These are phyloP conservation scores for Artemia sinica DNA, from an alignment of 2,888 invertebrate species.

Conservation along the genomic window DNA sequence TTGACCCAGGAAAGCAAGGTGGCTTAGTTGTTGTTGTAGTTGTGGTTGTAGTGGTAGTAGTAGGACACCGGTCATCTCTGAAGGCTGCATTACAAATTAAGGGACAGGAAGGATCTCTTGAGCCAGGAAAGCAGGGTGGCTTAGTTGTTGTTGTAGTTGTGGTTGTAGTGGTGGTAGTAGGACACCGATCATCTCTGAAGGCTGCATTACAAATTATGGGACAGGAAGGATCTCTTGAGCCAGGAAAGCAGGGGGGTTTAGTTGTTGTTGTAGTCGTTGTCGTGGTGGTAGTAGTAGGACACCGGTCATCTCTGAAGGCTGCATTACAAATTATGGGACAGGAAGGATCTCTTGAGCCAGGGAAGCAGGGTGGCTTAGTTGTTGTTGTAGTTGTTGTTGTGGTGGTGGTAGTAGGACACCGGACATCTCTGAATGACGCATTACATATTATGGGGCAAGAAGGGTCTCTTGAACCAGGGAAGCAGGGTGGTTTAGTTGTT, in stretches of 20 bases:
- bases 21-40: constrained; percentile 11
- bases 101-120: constrained; percentile 9
- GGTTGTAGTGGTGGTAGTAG: background rate
- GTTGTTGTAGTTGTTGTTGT: constrained; percentile 13
- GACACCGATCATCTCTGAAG: background rate
- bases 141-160: constrained; percentile 6
- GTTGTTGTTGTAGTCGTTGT: background rate
- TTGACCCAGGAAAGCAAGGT: constrained; percentile 8
- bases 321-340: background rate
- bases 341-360: background rate
- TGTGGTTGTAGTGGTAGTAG: background rate
- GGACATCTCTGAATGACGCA: background rate
- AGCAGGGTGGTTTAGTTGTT: constrained; percentile 2
- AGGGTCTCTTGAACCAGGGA: constrained; percentile 8
- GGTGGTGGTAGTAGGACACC: background rate
- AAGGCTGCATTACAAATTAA: background rate
- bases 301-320: background rate
- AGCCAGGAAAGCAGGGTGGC: background rate
- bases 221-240: constrained; percentile 9
- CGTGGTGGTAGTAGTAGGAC: background rate
- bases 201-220: constrained; percentile 1
- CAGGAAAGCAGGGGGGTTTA: background rate
- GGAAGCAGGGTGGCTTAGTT: constrained; percentile 12
- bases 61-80: background rate
- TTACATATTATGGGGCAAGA: background rate